Evolutionary conservation across 1,140 invertebrate species (phyloP).

Genomic region (Trichomalopsis sarcophagae): DNA sequence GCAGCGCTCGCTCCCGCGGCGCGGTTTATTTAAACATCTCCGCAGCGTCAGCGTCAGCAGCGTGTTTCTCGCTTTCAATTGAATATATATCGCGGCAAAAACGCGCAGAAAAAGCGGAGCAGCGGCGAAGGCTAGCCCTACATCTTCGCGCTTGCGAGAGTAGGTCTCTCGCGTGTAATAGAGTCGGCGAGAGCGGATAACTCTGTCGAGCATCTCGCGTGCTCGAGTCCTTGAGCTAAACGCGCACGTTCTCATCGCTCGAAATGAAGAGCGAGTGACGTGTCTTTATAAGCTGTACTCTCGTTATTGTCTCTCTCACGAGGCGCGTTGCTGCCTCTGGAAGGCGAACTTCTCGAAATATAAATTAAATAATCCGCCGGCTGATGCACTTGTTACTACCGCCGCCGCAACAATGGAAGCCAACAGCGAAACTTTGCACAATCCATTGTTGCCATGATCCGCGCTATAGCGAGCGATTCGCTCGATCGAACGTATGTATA

Average conservation of each 20-base stretch:
- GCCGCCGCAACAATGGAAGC: not conserved
- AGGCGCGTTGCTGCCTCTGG: no score
- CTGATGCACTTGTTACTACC: not conserved
- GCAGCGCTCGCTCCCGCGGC: not conserved
- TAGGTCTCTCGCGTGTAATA: constrained; percentile 13
- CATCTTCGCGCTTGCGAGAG: not conserved
- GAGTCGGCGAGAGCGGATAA: not conserved
- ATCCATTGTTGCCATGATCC: not conserved
- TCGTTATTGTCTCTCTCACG: not conserved
- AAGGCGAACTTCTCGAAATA: not conserved
- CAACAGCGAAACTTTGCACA: not conserved
- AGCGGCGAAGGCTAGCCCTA: constrained; percentile 10
- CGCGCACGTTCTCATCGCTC: constrained; percentile 31
- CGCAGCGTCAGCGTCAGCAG: not conserved
- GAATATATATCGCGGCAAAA: constrained; percentile 1
- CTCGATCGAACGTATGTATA: not conserved
- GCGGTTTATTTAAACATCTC: constrained; percentile 22
- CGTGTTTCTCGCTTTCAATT: constrained; percentile 3
- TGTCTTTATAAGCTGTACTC: not conserved
- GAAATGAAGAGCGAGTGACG: constrained; percentile 28
- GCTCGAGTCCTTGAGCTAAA: constrained; percentile 31
- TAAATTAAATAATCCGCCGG: not conserved
- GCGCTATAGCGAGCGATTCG: not conserved
- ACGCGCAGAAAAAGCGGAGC: not conserved
- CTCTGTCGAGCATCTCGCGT: constrained; percentile 11